Evolutionary conservation across 2,113 vertebrate species (phyloP).

Genomic region (Physeter macrocephalus): DNA sequence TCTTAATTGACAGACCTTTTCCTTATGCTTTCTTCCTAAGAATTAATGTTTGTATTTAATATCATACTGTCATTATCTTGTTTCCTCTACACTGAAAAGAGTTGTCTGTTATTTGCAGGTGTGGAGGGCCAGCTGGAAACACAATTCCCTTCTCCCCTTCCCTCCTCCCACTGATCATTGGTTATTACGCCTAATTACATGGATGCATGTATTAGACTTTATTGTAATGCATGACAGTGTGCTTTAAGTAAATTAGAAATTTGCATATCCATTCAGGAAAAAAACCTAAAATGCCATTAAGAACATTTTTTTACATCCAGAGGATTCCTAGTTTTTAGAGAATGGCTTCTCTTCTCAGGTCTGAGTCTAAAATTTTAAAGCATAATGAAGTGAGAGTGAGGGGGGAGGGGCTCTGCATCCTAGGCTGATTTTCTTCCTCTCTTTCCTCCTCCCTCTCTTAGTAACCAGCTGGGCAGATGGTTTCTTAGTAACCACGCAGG

Average conservation of each 20-base stretch:
- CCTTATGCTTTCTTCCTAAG: conserved; percentile 76
- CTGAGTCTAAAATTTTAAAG: conserved; percentile 64
- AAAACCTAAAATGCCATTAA: conserved; percentile 41
- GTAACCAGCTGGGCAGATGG: conserved; percentile 61
- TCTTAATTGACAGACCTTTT: conserved; percentile 78
- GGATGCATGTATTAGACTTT: conserved; percentile 74
- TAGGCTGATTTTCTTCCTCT: not conserved
- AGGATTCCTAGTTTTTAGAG: conserved; percentile 45
- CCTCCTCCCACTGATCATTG: conserved; percentile 69
- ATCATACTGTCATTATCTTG: conserved; percentile 79
- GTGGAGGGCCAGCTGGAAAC: conserved; percentile 74
- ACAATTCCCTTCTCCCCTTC: conserved; percentile 52
- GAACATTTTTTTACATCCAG: conserved; percentile 64
- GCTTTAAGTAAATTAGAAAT: conserved; percentile 78
- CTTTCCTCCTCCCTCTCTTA: conserved; percentile 23
- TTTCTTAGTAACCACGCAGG: conserved; percentile 75
- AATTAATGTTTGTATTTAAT: conserved; percentile 81
- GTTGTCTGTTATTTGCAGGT: conserved; percentile 80
- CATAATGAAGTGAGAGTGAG: conserved; percentile 41
- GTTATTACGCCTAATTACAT: conserved; percentile 80
- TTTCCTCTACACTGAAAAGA: conserved; percentile 77
- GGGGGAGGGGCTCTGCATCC: not conserved
- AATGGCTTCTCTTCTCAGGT: conserved; percentile 50
- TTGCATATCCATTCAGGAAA: conserved; percentile 66
- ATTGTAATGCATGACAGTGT: conserved; percentile 70